A percentile compares a stretch with the other conserved stretches of the same genome.
phyloP scores from a whole-genome alignment of 2,113 vertebrate species.

The Paradoxurus hermaphroditus region DNA sequence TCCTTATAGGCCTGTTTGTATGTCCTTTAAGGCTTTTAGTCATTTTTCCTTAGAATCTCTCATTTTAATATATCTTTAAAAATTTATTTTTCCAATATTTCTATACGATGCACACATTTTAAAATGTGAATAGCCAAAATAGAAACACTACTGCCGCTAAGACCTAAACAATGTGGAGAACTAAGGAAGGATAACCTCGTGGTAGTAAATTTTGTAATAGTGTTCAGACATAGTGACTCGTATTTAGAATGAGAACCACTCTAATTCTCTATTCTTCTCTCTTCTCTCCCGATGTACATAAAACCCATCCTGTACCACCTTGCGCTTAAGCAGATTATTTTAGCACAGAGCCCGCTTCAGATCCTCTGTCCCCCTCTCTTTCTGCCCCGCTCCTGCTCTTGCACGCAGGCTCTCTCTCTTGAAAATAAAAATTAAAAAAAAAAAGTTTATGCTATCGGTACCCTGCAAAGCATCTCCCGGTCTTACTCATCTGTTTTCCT shows the following conservation, averaged over 20 bases:
- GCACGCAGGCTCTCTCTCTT: too few species aligned
- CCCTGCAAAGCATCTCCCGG: neutral
- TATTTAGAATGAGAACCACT: neutral
- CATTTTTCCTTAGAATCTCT: neutral
- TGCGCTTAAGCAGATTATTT: neutral
- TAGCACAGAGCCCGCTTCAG: neutral
- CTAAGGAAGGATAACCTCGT: neutral
- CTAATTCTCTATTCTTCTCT: neutral
- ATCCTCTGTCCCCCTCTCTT: too few species aligned
- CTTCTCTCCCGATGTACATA: neutral
- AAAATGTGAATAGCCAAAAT: neutral
- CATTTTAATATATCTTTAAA: neutral
- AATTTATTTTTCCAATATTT: neutral
- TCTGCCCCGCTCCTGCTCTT: too few species aligned
- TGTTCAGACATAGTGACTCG: neutral
- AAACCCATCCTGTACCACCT: neutral
- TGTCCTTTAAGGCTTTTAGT: neutral
- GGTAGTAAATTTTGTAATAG: neutral
- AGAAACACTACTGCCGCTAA: neutral
- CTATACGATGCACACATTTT: neutral
- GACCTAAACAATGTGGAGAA: neutral
- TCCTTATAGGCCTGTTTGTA: neutral
- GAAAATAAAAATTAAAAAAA: neutral
- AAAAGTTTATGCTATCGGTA: neutral
- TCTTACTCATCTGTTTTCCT: conserved; percentile 8